Percentiles rank a stretch among this genome's conserved stretches.
These are phyloP conservation scores for Phengaris alcon DNA, from an alignment of 2,888 invertebrate species.

Conservation along the genomic window DNA sequence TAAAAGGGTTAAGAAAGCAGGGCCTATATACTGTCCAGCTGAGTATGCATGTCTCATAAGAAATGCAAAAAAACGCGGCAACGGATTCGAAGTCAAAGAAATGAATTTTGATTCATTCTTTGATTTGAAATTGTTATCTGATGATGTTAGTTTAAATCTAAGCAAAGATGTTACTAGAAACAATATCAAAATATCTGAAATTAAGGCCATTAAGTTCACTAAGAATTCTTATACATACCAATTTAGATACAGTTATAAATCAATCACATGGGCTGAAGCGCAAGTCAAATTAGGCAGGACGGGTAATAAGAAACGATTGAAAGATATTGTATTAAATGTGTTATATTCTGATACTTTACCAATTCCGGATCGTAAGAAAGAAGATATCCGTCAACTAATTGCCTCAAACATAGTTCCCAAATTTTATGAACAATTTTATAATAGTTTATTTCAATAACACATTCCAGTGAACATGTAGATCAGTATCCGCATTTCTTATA, in stretches of 20 bases:
- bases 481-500: too few species aligned
- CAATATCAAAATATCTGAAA: slow-evolving; percentile 13
- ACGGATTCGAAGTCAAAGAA: slow-evolving; percentile 40
- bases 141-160: slow-evolving; percentile 21
- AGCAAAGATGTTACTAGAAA: slow-evolving; percentile 31
- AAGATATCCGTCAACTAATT: not conserved
- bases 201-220: slow-evolving; percentile 12
- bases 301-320: slow-evolving; percentile 24
- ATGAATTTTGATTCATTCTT: slow-evolving; percentile 41
- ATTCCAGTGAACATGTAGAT: too few species aligned
- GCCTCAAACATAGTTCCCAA: not conserved
- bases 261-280: slow-evolving; percentile 4
- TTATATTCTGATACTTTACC: not conserved
- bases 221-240: slow-evolving; percentile 22
- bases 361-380: not conserved
- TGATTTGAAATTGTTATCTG: slow-evolving; percentile 39
- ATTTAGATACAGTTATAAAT: slow-evolving; percentile 8
- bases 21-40: not conserved
- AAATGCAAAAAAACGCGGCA: not conserved
- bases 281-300: not conserved
- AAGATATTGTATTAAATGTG: not conserved
- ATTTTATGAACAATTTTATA: slow-evolving; percentile 22
- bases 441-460: not conserved
- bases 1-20: not conserved
- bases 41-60: not conserved